phyloP scores from a whole-genome alignment of 2,797 vertebrate genomes.

The Artibeus lituratus region DNA sequence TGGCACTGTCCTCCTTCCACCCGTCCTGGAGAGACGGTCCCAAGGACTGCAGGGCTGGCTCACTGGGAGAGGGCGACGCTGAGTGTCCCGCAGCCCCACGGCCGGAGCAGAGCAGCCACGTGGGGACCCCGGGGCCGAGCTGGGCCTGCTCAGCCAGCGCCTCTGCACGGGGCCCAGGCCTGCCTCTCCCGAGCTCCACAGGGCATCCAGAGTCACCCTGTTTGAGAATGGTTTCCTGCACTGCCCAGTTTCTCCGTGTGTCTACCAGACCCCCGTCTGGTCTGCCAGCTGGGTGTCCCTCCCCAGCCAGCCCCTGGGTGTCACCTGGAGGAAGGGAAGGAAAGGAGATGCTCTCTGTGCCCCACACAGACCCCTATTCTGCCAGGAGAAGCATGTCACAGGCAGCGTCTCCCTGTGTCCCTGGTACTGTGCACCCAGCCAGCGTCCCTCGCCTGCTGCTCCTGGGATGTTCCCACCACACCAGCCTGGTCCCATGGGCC shows the following conservation, averaged over 20 bases:
- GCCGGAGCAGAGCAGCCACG: not conserved
- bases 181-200: not conserved
- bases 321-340: not conserved
- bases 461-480: rapidly evolving
- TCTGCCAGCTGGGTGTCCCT: not conserved
- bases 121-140: rapidly evolving
- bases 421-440: rapidly evolving
- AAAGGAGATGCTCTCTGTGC: not conserved
- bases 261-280: not conserved
- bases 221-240: not conserved
- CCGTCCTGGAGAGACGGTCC: not conserved
- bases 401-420: rapidly evolving
- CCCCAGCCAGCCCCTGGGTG: rapidly evolving
- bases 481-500: rapidly evolving
- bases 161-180: not conserved
- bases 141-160: too few relatives aligned
- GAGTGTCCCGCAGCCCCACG: rapidly evolving
- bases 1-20: rapidly evolving
- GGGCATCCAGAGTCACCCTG: too few relatives aligned
- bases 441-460: not conserved
- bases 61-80: not conserved
- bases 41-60: not conserved
- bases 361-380: not conserved
- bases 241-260: not conserved
- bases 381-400: rapidly evolving